Base-by-base conservation (phyloP, 2,113 vertebrate genomes). In the Hucho hucho region DNA sequence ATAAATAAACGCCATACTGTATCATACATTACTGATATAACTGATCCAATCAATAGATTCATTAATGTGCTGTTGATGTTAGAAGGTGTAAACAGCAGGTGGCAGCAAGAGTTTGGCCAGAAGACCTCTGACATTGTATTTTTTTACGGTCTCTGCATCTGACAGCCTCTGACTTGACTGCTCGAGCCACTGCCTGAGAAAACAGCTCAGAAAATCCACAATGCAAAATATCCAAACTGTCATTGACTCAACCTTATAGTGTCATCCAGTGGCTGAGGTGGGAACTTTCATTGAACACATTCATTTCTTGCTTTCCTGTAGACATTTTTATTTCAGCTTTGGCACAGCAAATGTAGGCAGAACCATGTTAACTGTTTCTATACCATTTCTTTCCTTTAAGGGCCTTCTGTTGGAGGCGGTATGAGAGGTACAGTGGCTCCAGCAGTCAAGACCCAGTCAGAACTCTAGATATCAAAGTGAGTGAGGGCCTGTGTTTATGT, bases 401-500 rank as follows among this genome's bases (percentile, higher is more conserved):
- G 49, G 14, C 49, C 1, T 18, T 4, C 16, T 16, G 49, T 53
- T 53, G 49, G 13, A 16, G 49, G 49, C 16, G 49, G 12, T 16
- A 53, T 53, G 49, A 18, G 49, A 61, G 58, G 58, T 61, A 61
- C 20, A 61, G 18, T 18, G 5, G 53, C 14, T 56, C 53, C 53
- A 43, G 37, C 20, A 56, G 53, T 61, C 18, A n/a, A 24, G 58
- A 61, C 58, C 24, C 43, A 70, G 59, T 49, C 61, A 49, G 69
- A 64, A 56, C 49, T 37, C 29, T 32, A 61, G 58, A 74, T 72
- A 74, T 74, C 65, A 74, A 71, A 71, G 61, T 16, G 26, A 47
- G 18, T 49, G 20, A 63, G 59, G 53, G 56, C 49, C 49, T 56
- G 14, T 69, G 70, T 76, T 75, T 68, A 56, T 59, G 63, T 76